Evolutionary conservation across 2,113 vertebrate genomes (phyloP), one percentile per base, ranked within the genome.

Genomic region (Albula goreensis): DNA sequence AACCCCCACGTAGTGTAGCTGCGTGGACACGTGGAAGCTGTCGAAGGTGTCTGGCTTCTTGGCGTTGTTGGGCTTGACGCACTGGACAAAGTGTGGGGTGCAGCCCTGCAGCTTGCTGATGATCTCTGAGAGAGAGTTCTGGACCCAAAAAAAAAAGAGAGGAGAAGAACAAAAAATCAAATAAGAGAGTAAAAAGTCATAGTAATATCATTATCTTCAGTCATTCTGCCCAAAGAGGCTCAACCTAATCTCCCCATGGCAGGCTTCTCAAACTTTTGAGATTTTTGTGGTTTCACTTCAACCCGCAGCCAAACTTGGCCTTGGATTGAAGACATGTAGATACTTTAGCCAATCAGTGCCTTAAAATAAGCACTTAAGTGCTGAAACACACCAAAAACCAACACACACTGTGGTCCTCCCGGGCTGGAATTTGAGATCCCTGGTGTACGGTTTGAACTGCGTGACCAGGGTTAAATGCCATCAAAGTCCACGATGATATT

Each of bases 1-100:
- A 70, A 99, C 97, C 51, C 96, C 96, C 3, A 98, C 95, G 87
- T 98, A 97, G 83, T 97, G 97, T 81, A 99, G 96, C 88, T 99
- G 98, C 48, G 97, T 93, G 8, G 97, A 99, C 89, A 99, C 97
- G 82, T 97, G 97, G 90, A 95, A 93, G 92, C 96, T 96, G 92
- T 99, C 97, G 82, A 99, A 99, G 41, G 88, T 91, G 84, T 97
- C 96, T 0, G 97, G 94, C 83, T 95, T 93, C 89, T 93, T 94
- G 0, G 90, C 91, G 86, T 90, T 92, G 84, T 98, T 98, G 88
- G 98, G 97, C 86, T 97, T 96, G 92, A 99, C 96, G 86, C 98
- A 99, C 85, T 96, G 96, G 90, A 99, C 87, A 0, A 96, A 96
- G 92, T 99, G 98, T 5, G 96, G 94, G 0, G 96, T 95, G 88